Conservation (phyloP, 2,113 vertebrate species). For the Zingel zingel region DNA sequence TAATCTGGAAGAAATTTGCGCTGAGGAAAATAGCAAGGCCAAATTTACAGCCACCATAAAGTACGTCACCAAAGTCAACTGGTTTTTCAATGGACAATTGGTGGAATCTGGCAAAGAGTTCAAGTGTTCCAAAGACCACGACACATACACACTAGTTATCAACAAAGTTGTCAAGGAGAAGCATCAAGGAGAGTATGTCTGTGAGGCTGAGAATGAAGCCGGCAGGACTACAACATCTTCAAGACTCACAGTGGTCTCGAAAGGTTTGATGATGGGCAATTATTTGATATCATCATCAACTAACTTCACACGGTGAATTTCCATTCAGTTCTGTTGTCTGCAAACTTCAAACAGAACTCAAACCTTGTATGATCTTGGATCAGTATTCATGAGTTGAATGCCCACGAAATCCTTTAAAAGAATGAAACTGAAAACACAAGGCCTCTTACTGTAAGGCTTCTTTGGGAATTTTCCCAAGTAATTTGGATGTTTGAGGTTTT, state of each 20-base stretch:
- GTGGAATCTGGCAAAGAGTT: conserved; percentile 91
- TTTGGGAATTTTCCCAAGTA: not conserved
- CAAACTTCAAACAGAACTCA: conserved; percentile 34
- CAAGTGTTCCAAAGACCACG: conserved; percentile 90
- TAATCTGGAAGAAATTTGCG: conserved; percentile 77
- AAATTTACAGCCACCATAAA: conserved; percentile 83
- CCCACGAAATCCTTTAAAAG: not conserved
- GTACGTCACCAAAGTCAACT: conserved; percentile 85
- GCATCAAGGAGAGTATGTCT: conserved; percentile 92
- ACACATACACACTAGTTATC: conserved; percentile 88
- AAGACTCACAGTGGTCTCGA: conserved; percentile 90
- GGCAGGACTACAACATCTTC: conserved; percentile 89
- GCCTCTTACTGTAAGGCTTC: not conserved
- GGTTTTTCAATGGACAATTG: conserved; percentile 89
- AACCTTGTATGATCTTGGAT: not conserved
- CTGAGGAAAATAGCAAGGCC: conserved; percentile 83
- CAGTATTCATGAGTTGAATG: not conserved
- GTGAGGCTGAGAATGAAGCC: conserved; percentile 90
- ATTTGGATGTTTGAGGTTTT: conserved; percentile 47
- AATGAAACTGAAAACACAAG: not conserved
- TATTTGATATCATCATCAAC: conserved; percentile 73
- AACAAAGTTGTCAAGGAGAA: conserved; percentile 80
- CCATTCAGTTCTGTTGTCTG: conserved; percentile 32
- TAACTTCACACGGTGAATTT: conserved; percentile 54
- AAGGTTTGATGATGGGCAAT: conserved; percentile 90